These are phyloP conservation scores for Lycophotia porphyrea DNA, from an alignment of 2,888 invertebrate species.

Conservation along the genomic window DNA sequence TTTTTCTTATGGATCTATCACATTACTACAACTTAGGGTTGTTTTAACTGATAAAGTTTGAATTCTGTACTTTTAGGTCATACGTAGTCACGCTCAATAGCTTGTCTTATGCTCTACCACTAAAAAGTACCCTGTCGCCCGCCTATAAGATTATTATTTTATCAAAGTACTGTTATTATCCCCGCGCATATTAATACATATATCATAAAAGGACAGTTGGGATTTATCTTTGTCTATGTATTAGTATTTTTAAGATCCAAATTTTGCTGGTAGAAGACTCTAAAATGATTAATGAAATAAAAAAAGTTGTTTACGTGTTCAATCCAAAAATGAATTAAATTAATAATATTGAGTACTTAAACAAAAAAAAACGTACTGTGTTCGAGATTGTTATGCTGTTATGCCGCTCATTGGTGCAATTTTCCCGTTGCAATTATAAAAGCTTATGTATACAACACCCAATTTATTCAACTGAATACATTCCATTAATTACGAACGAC, in stretches of 20 bases:
- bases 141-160: constrained; percentile 19
- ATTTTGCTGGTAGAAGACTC: constrained; percentile 18
- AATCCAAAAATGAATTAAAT: constrained; percentile 9
- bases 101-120: constrained; percentile 10
- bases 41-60: constrained; percentile 8
- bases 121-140: constrained; percentile 9
- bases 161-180: constrained; percentile 8
- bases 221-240: constrained; percentile 20
- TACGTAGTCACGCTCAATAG: constrained; percentile 15
- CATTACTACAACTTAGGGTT: constrained; percentile 11
- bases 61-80: constrained; percentile 15
- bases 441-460: constrained; percentile 32
- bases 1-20: constrained; percentile 15
- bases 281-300: constrained; percentile 20
- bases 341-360: constrained; percentile 6
- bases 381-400: constrained; percentile 31
- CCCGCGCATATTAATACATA: constrained; percentile 8
- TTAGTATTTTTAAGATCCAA: constrained; percentile 19
- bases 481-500: constrained; percentile 78
- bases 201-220: constrained; percentile 4
- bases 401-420: constrained; percentile 34
- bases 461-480: constrained; percentile 71
- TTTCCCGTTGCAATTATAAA: constrained; percentile 37
- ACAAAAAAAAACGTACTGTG: constrained; percentile 20
- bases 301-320: constrained; percentile 23